These are phyloP conservation scores for Dendroctonus valens DNA, from an alignment of 1,140 invertebrate genomes.

Conservation along the genomic window DNA sequence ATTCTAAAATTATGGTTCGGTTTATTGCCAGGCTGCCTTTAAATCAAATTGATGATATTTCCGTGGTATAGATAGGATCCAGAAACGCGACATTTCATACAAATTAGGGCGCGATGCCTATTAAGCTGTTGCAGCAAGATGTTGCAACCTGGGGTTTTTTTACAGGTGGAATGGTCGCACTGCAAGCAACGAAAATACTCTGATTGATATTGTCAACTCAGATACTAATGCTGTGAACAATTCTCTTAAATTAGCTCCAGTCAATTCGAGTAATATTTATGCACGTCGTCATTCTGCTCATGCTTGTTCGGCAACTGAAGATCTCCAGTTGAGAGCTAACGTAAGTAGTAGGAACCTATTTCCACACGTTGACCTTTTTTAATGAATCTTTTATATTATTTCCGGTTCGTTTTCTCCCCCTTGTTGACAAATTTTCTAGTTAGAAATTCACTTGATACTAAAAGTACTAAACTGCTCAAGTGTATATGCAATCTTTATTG, in stretches of 20 bases:
- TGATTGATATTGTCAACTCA: constrained; percentile 37
- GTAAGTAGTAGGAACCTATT: constrained; percentile 10
- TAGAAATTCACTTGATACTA: not conserved
- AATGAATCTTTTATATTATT: too few species aligned
- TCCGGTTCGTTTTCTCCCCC: too few species aligned
- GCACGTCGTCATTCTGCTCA: constrained; percentile 47
- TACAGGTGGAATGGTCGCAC: constrained; percentile 40
- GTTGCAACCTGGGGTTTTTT: not conserved
- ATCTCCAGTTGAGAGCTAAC: constrained; percentile 20
- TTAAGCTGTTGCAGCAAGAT: too few species aligned
- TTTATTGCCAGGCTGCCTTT: constrained; percentile 13
- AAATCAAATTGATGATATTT: constrained; percentile 9
- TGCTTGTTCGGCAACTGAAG: constrained; percentile 38
- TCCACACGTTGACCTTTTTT: too few species aligned
- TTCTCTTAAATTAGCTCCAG: constrained; percentile 41
- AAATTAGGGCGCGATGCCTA: too few species aligned
- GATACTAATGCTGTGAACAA: constrained; percentile 30
- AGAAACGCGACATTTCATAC: too few species aligned
- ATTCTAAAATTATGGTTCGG: constrained; percentile 8
- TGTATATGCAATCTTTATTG: not conserved
- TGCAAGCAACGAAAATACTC: constrained; percentile 33
- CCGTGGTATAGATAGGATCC: not conserved
- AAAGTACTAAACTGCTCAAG: not conserved
- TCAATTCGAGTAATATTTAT: constrained; percentile 45
- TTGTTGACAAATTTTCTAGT: not conserved